Conservation (phyloP, 2,113 vertebrate species). For the Apus apus region DNA sequence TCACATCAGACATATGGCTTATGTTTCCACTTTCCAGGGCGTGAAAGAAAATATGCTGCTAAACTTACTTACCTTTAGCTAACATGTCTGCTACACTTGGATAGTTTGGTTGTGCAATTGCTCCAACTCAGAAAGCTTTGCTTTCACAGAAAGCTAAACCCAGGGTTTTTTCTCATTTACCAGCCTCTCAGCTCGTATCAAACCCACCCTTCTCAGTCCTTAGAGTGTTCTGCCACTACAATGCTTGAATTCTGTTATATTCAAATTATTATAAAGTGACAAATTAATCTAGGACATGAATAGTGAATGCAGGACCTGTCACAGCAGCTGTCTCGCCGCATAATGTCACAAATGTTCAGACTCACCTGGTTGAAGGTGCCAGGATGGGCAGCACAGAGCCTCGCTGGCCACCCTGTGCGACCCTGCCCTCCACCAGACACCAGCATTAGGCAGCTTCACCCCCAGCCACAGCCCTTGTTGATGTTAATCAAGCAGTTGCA, state of each 20-base stretch:
- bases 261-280: not conserved
- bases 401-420: rapidly evolving
- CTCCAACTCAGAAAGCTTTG: not conserved
- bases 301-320: not conserved
- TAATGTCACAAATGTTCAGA: rapidly evolving
- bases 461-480: not conserved
- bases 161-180: not conserved
- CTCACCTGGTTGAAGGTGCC: not conserved
- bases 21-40: not conserved
- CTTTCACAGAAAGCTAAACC: not conserved
- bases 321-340: not conserved
- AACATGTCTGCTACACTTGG: not conserved
- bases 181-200: not conserved
- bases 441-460: not conserved
- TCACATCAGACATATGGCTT: not conserved
- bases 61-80: not conserved
- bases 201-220: not conserved
- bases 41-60: not conserved
- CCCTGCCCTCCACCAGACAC: not conserved
- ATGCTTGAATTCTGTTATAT: not conserved
- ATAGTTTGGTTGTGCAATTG: not conserved
- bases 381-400: not conserved
- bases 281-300: not conserved
- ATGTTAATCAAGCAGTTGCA: not conserved
- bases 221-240: not conserved